phyloP scores from a whole-genome alignment of 2,888 invertebrate species.

The Melangyna quadrimaculata region DNA sequence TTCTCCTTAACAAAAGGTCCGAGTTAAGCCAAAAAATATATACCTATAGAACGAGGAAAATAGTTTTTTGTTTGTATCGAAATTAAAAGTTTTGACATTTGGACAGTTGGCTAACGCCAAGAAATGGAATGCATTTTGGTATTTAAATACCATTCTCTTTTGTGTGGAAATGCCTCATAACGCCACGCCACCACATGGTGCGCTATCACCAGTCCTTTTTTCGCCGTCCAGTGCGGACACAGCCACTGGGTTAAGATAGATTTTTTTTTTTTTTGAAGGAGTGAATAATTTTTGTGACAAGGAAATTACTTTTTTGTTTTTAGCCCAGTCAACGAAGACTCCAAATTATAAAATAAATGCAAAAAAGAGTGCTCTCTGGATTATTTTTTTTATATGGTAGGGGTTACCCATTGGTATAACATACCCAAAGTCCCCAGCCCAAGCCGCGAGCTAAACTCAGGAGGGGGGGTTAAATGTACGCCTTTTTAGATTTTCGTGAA shows the following conservation, averaged over 20 bases:
- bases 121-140: slow-evolving; percentile 52
- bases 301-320: slow-evolving; percentile 37
- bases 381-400: too few relatives aligned
- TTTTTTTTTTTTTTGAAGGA: neutral
- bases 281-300: slow-evolving; percentile 20
- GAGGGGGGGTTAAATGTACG: too few relatives aligned
- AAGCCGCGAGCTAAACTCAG: too few relatives aligned
- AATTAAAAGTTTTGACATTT: slow-evolving; percentile 63
- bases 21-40: neutral
- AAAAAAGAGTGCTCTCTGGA: too few relatives aligned
- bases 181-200: neutral
- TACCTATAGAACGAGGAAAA: neutral
- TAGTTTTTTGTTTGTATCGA: neutral
- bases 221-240: slow-evolving; percentile 13
- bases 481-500: too few relatives aligned
- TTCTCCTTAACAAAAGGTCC: slow-evolving; percentile 41
- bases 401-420: too few relatives aligned
- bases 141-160: slow-evolving; percentile 57
- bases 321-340: too few relatives aligned
- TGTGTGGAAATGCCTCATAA: slow-evolving; percentile 35
- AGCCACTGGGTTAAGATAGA: neutral
- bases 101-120: slow-evolving; percentile 64
- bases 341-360: too few relatives aligned
- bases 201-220: neutral
- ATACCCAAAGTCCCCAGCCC: too few relatives aligned